Conservation (phyloP, 2,113 vertebrate genomes). For the Oreamnos americanus region DNA sequence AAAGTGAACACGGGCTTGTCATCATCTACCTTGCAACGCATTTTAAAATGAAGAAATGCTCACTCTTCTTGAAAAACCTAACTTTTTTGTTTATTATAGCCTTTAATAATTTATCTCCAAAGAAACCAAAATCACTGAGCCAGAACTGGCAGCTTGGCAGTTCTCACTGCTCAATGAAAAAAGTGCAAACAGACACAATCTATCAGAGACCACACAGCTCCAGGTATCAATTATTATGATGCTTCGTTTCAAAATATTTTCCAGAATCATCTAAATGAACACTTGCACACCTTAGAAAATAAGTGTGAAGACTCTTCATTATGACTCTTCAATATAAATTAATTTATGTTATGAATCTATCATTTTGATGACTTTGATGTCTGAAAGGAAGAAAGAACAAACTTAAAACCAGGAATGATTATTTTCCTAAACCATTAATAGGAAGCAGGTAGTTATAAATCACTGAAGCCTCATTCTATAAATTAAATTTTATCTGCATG, state of each 20-base stretch:
- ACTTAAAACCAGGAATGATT: not conserved
- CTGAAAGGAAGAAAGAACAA: not conserved
- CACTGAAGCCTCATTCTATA: not conserved
- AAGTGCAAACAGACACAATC: not conserved
- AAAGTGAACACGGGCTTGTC: not conserved
- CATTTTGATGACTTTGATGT: not conserved
- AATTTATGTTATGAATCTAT: not conserved
- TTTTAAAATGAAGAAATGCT: not conserved
- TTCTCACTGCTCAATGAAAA: not conserved
- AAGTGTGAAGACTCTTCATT: not conserved
- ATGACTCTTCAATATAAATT: not conserved
- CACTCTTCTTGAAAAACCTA: not conserved
- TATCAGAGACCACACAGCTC: not conserved
- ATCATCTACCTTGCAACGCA: not conserved
- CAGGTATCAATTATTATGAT: not conserved
- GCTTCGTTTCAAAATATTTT: not conserved
- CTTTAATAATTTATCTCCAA: constrained; percentile 51
- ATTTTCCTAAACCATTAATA: not conserved
- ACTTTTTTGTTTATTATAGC: constrained; percentile 8
- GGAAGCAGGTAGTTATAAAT: not conserved
- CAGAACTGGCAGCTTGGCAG: constrained; percentile 9
- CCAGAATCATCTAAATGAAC: not conserved
- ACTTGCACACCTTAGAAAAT: not conserved
- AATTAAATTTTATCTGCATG: not conserved
- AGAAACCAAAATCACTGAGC: not conserved